Base-by-base conservation (phyloP, 35 echinoderm and acorn worm genomes). In the Ophiothrix spiculata region DNA sequence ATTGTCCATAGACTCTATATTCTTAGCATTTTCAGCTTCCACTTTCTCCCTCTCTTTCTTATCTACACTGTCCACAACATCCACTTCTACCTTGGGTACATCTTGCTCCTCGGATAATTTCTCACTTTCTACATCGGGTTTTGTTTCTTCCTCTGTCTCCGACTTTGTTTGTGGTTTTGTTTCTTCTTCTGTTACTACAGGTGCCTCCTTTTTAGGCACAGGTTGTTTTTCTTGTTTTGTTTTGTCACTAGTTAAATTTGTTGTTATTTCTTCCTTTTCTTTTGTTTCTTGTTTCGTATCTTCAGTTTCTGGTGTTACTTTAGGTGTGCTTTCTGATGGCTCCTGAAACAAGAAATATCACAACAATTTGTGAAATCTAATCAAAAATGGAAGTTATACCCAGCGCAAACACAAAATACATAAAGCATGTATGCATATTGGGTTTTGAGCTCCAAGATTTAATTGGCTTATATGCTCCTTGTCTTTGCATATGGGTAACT, bases 21-120 rank as follows among this genome's bases (percentile, higher is more conserved):
- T 91, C 75, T 99, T 89, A 46, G 92, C 77, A 56, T 93, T 94
- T 77, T 99, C 87, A 32, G 85, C 86, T 88, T 97, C 94, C 36
- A 90, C 94, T 78, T 82, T 84, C 32, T 83, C 85, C 31, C 31
- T 49, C 46, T 86, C 89, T 19, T 79, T 85, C 63, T 39, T 69
- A 33, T 75, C 77, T 60, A 40, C 77, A 35, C 36, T 73, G 17
- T 91, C 83, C 75, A 31, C 75, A 34, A 86, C 40, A 36, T 38
- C 73, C 64, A 76, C 33, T 40, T 35, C 56, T 34, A 56, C 46
- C 29, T 56, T 42, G 15, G 41, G 32, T 8, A 37, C 16, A 21
- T 28, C 21, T 39, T 37, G 25, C 1, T 82, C 73, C 32, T 77
- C 8, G 31, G 31, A 36, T 35, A 41, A 38, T 33, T 36, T 23